Percentiles rank a stretch among this genome's conserved stretches.
Conservation (phyloP, 2,113 vertebrate species). For the Ellobius talpinus region DNA sequence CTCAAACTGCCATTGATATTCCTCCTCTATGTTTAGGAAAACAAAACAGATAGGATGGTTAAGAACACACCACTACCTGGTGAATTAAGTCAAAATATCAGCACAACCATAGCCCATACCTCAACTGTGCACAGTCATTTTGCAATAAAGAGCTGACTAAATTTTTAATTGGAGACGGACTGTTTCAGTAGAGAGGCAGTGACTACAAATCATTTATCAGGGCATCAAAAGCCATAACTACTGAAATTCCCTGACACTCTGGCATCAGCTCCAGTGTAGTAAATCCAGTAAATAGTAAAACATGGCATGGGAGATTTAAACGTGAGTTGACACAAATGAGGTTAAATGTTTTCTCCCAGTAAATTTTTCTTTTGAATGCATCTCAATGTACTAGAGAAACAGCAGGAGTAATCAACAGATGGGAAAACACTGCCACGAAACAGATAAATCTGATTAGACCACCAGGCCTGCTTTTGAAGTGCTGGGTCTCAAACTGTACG, state of each 20-base stretch:
- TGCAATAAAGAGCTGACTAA: slow-evolving; percentile 63
- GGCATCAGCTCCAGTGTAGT: slow-evolving; percentile 9
- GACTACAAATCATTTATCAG: slow-evolving; percentile 62
- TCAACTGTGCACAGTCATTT: slow-evolving; percentile 47
- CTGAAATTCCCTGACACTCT: slow-evolving; percentile 43
- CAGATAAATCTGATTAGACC: slow-evolving; percentile 9
- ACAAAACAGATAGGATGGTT: slow-evolving; percentile 18
- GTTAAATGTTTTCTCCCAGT: slow-evolving; percentile 52
- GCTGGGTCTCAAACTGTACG: not conserved
- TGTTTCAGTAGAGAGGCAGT: slow-evolving; percentile 53
- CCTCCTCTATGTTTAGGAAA: not conserved
- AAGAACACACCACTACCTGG: slow-evolving; percentile 11
- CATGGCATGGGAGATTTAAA: slow-evolving; percentile 15
- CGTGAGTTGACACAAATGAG: slow-evolving; percentile 46
- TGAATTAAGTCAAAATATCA: slow-evolving; percentile 66
- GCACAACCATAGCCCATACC: not conserved
- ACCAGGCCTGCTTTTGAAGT: not conserved
- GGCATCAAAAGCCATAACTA: slow-evolving; percentile 26
- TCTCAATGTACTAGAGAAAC: slow-evolving; percentile 42
- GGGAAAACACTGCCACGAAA: not conserved
- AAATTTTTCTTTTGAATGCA: slow-evolving; percentile 55
- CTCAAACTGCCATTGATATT: not conserved
- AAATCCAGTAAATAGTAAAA: slow-evolving; percentile 62
- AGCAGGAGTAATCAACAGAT: slow-evolving; percentile 13
- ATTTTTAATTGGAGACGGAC: slow-evolving; percentile 71